Evolutionary conservation across 1,140 invertebrate genomes (phyloP), one percentile per base, ranked within the genome.

Genomic region (Argopecten irradians): DNA sequence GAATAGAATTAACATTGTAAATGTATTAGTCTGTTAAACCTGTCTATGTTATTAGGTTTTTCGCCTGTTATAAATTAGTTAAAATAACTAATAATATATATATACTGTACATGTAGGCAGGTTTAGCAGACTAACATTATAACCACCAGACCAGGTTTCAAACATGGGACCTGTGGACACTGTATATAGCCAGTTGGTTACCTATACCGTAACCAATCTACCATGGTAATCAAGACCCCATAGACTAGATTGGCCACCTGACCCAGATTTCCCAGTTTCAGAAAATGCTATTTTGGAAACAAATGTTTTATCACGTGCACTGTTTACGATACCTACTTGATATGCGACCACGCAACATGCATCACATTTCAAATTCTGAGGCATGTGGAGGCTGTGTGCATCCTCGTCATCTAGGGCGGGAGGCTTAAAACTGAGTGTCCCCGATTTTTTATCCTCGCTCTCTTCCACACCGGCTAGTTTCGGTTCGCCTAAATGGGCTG

Each of bases 341-440:
- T 88, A 93, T 35, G 93, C 90, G n/a, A 95, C 89, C 13, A 91
- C 93, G 33, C 87, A 89, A 88, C 95, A 95, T 28, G 92, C 95
- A 91, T 95, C 95, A 92, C 95, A 95, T 86, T 93, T 93, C n/a
- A 95, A 55, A 43, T 91, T 86, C n/a, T 85, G 35, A 19, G 95
- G 95, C 92, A 95, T 94, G 36, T 93, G 92, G 13, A 85, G 85
- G 84, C 94, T 94, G 82, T 94, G 90, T 7, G 87, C 88, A 87
- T 95, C 94, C 90, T 95, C 94, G 83, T 95, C 95, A 85, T 91
- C 91, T 84, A 95, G 85, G 19, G 90, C 86, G 0, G 94, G 93
- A 22, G 93, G 85, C 13, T 87, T 88, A 35, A 93, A 93, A 35
- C 88, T 91, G 11, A 92, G 89, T 7, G 83, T 71, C 0, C 91